phyloP scores from a whole-genome alignment of 2,797 vertebrate species.

The Notolepis coatsorum region DNA sequence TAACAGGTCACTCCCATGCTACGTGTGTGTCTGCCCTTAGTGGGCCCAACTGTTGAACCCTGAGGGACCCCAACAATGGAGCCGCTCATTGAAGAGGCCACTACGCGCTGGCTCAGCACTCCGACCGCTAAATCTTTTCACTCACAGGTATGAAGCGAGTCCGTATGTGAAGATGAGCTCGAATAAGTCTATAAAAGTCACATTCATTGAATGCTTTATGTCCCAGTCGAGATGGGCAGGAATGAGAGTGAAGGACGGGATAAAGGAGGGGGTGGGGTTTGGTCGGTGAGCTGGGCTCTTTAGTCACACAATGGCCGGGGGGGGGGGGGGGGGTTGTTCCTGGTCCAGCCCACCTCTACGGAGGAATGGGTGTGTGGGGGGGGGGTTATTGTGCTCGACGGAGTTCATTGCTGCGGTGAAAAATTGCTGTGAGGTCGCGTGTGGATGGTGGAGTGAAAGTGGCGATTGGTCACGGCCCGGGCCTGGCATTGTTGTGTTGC shows the following conservation, averaged over 20 bases:
- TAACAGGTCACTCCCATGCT: constrained; percentile 95
- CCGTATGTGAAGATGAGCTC: constrained; percentile 87
- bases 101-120: constrained; percentile 76
- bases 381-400: constrained; percentile 67
- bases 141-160: constrained; percentile 75
- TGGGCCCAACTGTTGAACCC: constrained; percentile 79
- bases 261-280: constrained; percentile 84
- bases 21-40: constrained; percentile 89
- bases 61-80: constrained; percentile 74
- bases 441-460: constrained; percentile 96
- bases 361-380: constrained; percentile 65
- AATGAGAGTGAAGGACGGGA: constrained; percentile 90
- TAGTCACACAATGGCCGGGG: constrained; percentile 88
- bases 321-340: constrained; percentile 80
- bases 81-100: constrained; percentile 70
- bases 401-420: constrained; percentile 96
- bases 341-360: constrained; percentile 68
- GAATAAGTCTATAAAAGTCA: constrained; percentile 99
- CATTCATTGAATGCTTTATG: constrained; percentile 95
- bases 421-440: constrained; percentile 97
- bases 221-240: constrained; percentile 89
- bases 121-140: constrained; percentile 80
- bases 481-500: constrained; percentile 86
- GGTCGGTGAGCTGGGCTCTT: constrained; percentile 80
- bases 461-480: constrained; percentile 92